phyloP scores from a whole-genome alignment of 2,797 vertebrate species.

The Leptoclinus maculatus region DNA sequence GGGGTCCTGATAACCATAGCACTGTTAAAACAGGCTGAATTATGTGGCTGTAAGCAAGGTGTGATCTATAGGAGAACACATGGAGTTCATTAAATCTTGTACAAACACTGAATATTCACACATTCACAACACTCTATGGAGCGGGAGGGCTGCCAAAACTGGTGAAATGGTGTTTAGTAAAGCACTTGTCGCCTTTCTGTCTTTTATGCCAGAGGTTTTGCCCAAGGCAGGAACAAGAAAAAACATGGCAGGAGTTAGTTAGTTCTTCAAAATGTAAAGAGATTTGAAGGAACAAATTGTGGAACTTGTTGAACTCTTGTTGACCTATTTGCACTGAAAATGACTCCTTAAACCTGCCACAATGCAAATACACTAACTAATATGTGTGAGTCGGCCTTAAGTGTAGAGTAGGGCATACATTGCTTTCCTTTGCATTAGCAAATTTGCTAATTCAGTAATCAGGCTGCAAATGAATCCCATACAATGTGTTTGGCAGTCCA shows the following conservation, averaged over 20 bases:
- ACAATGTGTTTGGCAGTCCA: conserved; percentile 47
- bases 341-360: conserved; percentile 7
- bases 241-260: background rate
- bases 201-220: conserved; percentile 29
- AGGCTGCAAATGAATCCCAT: conserved; percentile 48
- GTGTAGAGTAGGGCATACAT: background rate
- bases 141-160: conserved; percentile 34
- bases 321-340: conserved; percentile 1
- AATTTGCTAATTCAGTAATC: conserved; percentile 32
- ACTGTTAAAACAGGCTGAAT: conserved; percentile 52
- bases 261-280: background rate
- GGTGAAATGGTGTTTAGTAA: conserved; percentile 43
- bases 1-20: conserved; percentile 44
- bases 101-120: conserved; percentile 65
- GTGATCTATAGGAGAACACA: conserved; percentile 60
- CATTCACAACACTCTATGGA: conserved; percentile 51
- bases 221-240: background rate
- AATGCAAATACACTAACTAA: background rate
- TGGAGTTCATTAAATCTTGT: conserved; percentile 61
- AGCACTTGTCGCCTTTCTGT: conserved; percentile 57
- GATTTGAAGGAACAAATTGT: background rate
- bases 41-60: conserved; percentile 47
- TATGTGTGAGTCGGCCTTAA: background rate
- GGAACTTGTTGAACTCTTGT: background rate
- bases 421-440: conserved; percentile 22